Conservation (phyloP, 2,113 vertebrate species). For the Ardeotis arabs region DNA sequence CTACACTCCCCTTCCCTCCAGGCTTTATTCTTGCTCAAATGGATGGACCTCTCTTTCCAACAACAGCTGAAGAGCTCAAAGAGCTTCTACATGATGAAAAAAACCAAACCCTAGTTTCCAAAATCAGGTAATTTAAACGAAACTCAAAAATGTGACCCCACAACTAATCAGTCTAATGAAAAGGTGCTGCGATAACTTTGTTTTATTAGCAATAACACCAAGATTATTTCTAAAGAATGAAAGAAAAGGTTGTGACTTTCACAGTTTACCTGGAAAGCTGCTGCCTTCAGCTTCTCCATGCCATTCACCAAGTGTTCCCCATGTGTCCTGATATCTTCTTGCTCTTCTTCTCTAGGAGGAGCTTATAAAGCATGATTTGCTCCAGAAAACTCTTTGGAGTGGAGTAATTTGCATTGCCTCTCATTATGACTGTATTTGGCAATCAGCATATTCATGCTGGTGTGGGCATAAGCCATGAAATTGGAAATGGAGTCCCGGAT, state of each 20-base stretch:
- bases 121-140: neutral
- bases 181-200: neutral
- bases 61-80: neutral
- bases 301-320: constrained; percentile 78
- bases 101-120: neutral
- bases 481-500: constrained; percentile 82
- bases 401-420: constrained; percentile 81
- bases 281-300: constrained; percentile 82
- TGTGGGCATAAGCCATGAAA: constrained; percentile 86
- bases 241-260: neutral
- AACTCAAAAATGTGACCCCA: neutral
- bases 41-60: neutral
- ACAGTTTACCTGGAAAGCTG: constrained; percentile 77
- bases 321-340: constrained; percentile 71
- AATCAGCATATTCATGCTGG: constrained; percentile 80
- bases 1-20: neutral
- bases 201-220: neutral
- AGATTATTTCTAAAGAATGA: neutral
- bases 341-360: constrained; percentile 78
- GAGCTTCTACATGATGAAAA: accelerated
- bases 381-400: constrained; percentile 86
- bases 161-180: neutral
- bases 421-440: constrained; percentile 80
- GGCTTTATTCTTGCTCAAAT: neutral
- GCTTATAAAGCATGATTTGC: constrained; percentile 82